A percentile compares a stretch with the other conserved stretches of the same genome.
These are phyloP conservation scores for Meandrusa payeni DNA, from an alignment of 2,888 invertebrate species.

Conservation along the genomic window DNA sequence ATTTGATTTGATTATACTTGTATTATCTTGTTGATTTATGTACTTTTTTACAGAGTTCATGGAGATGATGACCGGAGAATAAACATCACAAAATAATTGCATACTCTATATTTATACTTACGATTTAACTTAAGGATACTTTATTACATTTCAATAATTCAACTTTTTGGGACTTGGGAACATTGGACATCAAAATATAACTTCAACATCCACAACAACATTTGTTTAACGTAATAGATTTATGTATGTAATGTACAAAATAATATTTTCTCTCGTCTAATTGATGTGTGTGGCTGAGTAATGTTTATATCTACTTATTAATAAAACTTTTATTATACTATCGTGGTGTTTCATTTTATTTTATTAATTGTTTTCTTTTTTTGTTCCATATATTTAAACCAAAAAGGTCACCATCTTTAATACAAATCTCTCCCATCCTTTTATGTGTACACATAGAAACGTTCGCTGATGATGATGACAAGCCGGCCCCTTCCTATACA, in stretches of 20 bases:
- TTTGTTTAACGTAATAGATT: constrained; percentile 51
- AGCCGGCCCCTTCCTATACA: no score
- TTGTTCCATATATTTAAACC: no score
- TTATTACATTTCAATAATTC: constrained; percentile 59
- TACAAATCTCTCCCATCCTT: no score
- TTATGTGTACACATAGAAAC: no score
- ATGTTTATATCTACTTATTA: constrained; percentile 77
- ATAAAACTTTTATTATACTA: constrained; percentile 77
- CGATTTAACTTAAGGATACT: constrained; percentile 63
- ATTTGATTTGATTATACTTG: no score
- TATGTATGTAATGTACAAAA: constrained; percentile 76
- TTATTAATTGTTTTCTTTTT: no score
- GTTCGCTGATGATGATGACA: no score
- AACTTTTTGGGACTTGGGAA: constrained; percentile 65
- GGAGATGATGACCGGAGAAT: constrained; percentile 98
- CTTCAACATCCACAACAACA: constrained; percentile 11
- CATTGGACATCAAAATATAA: constrained; percentile 51
- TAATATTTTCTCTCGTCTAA: constrained; percentile 69
- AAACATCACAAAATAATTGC: constrained; percentile 63
- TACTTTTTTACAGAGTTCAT: constrained; percentile 94
- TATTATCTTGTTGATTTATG: no score
- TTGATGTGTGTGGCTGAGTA: constrained; percentile 76
- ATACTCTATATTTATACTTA: constrained; percentile 51
- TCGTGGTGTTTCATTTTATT: constrained; percentile 31
- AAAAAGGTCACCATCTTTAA: no score